Base-by-base conservation (phyloP, 2,888 invertebrate species). In the Fabriciana adippe region DNA sequence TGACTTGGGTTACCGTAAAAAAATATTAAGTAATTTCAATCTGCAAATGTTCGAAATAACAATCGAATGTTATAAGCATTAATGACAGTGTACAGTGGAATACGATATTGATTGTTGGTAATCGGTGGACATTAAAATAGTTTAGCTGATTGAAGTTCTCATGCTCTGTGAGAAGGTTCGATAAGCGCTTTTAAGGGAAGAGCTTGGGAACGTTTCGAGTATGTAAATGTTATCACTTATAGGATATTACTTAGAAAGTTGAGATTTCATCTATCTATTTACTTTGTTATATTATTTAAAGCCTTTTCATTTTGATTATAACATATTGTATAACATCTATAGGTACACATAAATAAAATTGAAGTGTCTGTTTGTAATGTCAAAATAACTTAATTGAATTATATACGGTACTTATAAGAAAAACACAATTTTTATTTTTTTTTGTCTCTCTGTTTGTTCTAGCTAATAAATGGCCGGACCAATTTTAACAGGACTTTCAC, bases 91-190 rank as follows among this genome's bases (percentile, higher is more conserved):
- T 76, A 80, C 77, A 80, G 76, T 77, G 80, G 78, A 80, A 75
- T 77, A 81, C 78, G 65, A 78, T 80, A 86, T 84, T 82, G 86
- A 82, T 82, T 82, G 80, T 72, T 75, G 68, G 76, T 82, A 81
- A 85, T 87, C 81, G 83, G 78, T 78, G 80, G 59, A 79, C 85
- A 87, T 89, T 87, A 88, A 87, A 83, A 88, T 88, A 82, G 81
- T 80, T 79, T 68, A 79, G 79, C 79, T 85, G 87, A 89, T 89
- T 88, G 89, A 84, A 82, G 84, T 88, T 89, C 88, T 83, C 87
- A 88, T 82, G 87, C 79, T 54, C 72, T 71, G 72, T 71, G 73
- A 73, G 73, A 73, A 71, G 67, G 35, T 60, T 21, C 55, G 55
- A 66, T 66, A 66, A 65, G 61, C 55, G 57, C 54, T 50, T 48